Conservation (phyloP, 1,140 invertebrate genomes). For the Aleiodes sp. region DNA sequence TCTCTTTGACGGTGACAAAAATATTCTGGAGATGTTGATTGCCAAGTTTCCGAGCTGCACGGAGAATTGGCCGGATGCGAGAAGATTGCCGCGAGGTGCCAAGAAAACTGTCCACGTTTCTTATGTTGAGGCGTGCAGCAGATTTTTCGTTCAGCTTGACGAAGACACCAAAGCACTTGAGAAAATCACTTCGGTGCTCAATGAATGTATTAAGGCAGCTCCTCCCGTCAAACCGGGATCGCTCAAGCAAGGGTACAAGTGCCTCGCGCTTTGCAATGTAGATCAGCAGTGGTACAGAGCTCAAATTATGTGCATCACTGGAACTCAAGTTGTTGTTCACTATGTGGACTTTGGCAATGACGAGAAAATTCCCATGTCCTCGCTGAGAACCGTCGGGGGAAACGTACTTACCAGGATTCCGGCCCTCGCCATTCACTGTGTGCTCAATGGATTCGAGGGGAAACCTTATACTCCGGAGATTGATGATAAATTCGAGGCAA, state of each 20-base stretch:
- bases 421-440: conserved; percentile 81
- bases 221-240: conserved; percentile 63
- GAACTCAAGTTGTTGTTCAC: conserved; percentile 68
- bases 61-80: conserved; percentile 66
- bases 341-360: conserved; percentile 84
- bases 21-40: conserved; percentile 67
- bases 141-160: conserved; percentile 78
- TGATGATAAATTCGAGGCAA: conserved; percentile 60
- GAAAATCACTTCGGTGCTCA: conserved; percentile 43
- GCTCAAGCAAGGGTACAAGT: conserved; percentile 71
- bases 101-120: conserved; percentile 71
- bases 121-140: conserved; percentile 74
- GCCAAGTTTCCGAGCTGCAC: conserved; percentile 55
- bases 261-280: conserved; percentile 76
- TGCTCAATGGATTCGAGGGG: conserved; percentile 68
- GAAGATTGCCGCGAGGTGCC: conserved; percentile 55
- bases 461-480: conserved; percentile 54
- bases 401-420: conserved; percentile 72
- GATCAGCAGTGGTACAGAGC: conserved; percentile 79
- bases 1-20: conserved; percentile 69
- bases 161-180: conserved; percentile 68
- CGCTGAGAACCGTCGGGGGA: conserved; percentile 72
- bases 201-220: conserved; percentile 38
- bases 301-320: conserved; percentile 64
- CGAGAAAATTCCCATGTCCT: conserved; percentile 67